phyloP scores from a whole-genome alignment of 2,113 vertebrate genomes.

The Cnemophilus loriae region DNA sequence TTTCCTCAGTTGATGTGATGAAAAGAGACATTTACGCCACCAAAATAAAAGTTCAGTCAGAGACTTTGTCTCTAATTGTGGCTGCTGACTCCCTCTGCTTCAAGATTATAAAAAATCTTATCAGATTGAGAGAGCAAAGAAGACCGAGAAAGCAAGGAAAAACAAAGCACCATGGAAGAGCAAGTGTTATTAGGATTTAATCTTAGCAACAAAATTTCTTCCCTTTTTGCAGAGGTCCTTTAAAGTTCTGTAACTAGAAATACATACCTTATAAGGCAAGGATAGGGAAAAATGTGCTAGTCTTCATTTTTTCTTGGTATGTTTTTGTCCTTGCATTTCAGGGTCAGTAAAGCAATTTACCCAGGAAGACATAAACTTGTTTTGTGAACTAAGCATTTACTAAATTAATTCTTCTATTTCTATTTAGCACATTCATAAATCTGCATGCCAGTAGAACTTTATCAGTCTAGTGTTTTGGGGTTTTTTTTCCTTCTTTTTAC shows the following conservation, averaged over 20 bases:
- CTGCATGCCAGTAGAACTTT: background rate
- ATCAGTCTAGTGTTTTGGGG: background rate
- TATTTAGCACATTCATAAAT: background rate
- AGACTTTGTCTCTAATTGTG: background rate
- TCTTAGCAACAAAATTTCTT: background rate
- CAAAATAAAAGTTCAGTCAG: background rate
- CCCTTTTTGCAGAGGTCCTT: background rate
- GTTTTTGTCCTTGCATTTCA: background rate
- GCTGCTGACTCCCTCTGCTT: background rate
- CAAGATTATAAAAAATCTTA: background rate
- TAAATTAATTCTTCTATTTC: slow-evolving; percentile 2
- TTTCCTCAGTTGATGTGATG: background rate
- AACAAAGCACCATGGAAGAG: background rate
- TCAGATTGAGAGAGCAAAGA: background rate
- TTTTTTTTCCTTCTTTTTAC: background rate
- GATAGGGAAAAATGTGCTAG: background rate
- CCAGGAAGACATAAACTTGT: background rate
- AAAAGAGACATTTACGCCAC: background rate
- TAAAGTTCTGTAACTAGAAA: background rate
- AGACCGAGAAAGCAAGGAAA: background rate
- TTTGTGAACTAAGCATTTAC: background rate
- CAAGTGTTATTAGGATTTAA: background rate
- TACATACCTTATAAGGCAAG: background rate
- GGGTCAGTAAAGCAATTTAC: slow-evolving; percentile 1
- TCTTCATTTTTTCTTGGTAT: background rate